Evolutionary conservation across 1,140 invertebrate species (phyloP), one percentile per base, ranked within the genome.

Genomic region (Rhopalosiphum maidis): DNA sequence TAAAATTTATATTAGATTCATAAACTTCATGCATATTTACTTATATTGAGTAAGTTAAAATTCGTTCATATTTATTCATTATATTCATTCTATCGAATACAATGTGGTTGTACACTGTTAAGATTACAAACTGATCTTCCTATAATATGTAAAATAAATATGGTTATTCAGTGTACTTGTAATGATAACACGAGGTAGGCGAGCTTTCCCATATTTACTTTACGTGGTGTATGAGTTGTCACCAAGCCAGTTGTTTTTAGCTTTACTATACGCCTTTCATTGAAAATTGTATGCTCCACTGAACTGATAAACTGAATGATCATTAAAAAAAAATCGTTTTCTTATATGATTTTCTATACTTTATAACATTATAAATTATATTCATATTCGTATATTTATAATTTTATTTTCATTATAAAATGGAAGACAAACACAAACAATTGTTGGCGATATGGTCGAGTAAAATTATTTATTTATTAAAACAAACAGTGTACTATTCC

Each of bases 111-210:
- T 23, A 87, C 35, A 51, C 46, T 48, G 30, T 88, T 88, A 51
- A 51, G 9, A n/a, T 22, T 54, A 54, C 18, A 43, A 55, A 60
- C 54, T 55, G 51, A 55, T 35, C 48, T 22, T 55, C 48, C 35
- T 55, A 6, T 90, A 90, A 90, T 90, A 90, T 43, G 54, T 90
- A 90, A 90, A 90, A 60, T 55, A 90, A 90, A 90, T 90, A 90
- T 25, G 35, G 88, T 90, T 90, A 60, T 90, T 43, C 15, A 25
- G 51, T 60, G 35, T 55, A 90, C 23, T 25, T 90, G 54, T 90
- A 30, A 41, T 35, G 30, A 88, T 90, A 60, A 60, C 51, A 55
- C 22, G 3, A 37, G 35, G n/a, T 90, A 90, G 60, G 60, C 0
- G 54, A 60, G 35, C 6, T 30, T 37, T 90, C n/a, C 35, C 22